These are phyloP conservation scores for Pelagia noctiluca DNA, from an alignment of 30 jellyfish, hydroid and myxozoan species.

Conservation along the genomic window DNA sequence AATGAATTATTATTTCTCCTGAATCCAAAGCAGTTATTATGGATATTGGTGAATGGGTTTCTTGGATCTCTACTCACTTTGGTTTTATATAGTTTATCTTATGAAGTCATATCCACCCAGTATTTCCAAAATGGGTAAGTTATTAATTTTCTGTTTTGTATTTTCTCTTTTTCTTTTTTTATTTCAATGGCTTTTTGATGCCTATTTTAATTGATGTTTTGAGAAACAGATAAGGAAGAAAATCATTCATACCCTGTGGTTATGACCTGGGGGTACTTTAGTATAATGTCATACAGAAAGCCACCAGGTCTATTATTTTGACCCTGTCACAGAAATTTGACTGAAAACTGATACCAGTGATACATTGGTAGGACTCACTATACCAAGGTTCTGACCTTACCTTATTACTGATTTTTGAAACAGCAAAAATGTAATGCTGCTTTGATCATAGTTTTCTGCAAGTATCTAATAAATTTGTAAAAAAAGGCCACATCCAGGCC, in stretches of 20 bases:
- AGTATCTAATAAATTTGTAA: too few species aligned
- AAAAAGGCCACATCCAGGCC: too few species aligned
- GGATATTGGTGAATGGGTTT: conserved; percentile 23
- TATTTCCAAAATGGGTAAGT: conserved; percentile 23
- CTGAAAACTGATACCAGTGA: too few species aligned
- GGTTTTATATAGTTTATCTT: conserved; percentile 2
- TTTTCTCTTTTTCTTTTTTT: background rate
- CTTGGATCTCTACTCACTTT: conserved; percentile 8
- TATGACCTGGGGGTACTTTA: too few species aligned
- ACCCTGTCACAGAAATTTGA: too few species aligned
- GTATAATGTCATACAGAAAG: background rate
- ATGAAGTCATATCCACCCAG: background rate
- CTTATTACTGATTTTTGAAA: too few species aligned
- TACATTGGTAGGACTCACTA: too few species aligned
- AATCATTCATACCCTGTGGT: too few species aligned
- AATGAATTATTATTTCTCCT: conserved; percentile 13
- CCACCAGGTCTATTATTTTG: too few species aligned
- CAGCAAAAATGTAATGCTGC: too few species aligned
- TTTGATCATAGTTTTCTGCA: too few species aligned
- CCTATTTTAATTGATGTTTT: background rate
- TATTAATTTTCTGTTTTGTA: background rate
- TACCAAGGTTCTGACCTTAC: too few species aligned
- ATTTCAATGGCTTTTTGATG: background rate
- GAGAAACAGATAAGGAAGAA: background rate
- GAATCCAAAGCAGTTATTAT: conserved; percentile 43